Base-by-base conservation (phyloP, 2,888 invertebrate species). In the Drosophila buzzatii region DNA sequence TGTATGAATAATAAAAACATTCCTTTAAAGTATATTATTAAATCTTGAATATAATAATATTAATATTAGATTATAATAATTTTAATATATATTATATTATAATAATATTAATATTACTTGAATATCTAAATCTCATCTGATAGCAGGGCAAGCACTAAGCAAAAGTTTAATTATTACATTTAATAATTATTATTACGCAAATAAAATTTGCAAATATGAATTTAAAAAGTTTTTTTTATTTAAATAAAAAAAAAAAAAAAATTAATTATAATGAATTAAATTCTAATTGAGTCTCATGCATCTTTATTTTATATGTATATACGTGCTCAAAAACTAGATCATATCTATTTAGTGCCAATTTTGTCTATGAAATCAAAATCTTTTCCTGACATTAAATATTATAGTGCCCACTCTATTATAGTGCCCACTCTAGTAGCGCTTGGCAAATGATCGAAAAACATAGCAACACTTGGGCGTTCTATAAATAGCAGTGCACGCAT, bases 401-500 rank as follows among this genome's bases (percentile, higher is more conserved):
- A 37, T 16, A 35, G 4, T 53, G 33, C 20, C 52, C n/a, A 41
- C 41, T 41, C 1, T 23, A 20, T 37, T 20, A 37, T 16, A 35
- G 4, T 53, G 33, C 20, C 52, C n/a, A 41, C 41, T 41, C 1
- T 8, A 56, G 2, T 5, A 31, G 12, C n/a, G 41, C 18, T n/a
- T 41, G 52, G 55, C 31, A 31, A 56, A 3, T 51, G 16, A 37
- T 23, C 16, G 45, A 23, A 23, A 45, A 45, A 45, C 14, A 16
- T 45, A 45, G 23, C 66, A 73, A 69, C 53, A 73, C 71, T 65
- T 68, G 51, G 20, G 63, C 44, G 31, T 47, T 59, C 77, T 88
- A 85, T 76, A 88, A 76, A 80, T 82, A 83, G 76, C 63, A 71
- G 77, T 85, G 70, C 74, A 86, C 82, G 74, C 87, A 78, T 68